Percentiles rank a stretch among this genome's conserved stretches.
Conservation (phyloP, 1,140 invertebrate species). For the Tetramorium simillimum region DNA sequence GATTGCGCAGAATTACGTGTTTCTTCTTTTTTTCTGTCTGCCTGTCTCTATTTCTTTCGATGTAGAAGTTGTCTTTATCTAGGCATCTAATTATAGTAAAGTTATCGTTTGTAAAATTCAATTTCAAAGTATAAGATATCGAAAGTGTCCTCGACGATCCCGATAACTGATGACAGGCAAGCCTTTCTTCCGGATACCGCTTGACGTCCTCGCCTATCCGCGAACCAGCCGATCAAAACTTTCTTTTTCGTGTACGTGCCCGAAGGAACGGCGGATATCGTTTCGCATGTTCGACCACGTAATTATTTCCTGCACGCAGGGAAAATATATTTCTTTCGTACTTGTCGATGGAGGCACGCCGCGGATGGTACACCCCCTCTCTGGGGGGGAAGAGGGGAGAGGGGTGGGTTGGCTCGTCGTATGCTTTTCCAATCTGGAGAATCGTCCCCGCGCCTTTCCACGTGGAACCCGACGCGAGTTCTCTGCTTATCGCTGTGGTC, state of each 20-base stretch:
- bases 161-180: background rate
- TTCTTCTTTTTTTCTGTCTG: background rate
- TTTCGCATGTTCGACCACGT: slow-evolving; percentile 51
- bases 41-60: background rate
- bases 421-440: slow-evolving; percentile 65
- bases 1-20: background rate
- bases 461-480: slow-evolving; percentile 45
- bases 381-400: background rate
- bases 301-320: slow-evolving; percentile 64
- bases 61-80: background rate
- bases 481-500: slow-evolving; percentile 58
- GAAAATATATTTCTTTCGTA: slow-evolving; percentile 63
- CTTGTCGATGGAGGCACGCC: slow-evolving; percentile 63
- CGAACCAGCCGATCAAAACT: slow-evolving; percentile 34
- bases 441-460: slow-evolving; percentile 31
- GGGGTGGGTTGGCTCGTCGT: slow-evolving; percentile 17
- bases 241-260: slow-evolving; percentile 52
- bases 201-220: background rate
- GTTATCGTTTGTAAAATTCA: background rate
- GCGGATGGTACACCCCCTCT: slow-evolving; percentile 62
- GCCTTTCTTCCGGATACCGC: background rate
- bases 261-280: slow-evolving; percentile 26
- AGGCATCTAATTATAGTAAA: background rate
- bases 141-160: background rate
- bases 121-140: slow-evolving; percentile 2